Evolutionary conservation across 2,797 vertebrate species (phyloP), one percentile per base, ranked within the genome.

Genomic region (Falco berigora): DNA sequence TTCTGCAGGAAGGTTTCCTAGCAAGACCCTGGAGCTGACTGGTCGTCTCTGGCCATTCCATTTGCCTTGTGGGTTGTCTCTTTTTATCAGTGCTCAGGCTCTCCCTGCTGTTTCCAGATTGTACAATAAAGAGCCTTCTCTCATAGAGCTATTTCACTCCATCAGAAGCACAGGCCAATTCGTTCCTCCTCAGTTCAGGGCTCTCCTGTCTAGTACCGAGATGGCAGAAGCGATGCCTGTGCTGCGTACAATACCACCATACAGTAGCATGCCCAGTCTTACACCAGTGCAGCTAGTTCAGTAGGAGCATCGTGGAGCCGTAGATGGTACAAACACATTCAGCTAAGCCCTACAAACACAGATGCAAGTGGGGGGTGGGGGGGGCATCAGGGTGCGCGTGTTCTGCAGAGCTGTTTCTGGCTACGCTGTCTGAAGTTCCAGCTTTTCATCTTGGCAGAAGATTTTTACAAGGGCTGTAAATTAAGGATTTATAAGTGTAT

Each of bases 381-480:
- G 62, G 92, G 61, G 73, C 1, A 1, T 76, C 5, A 3, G 92
- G 63, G 58, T 11, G 0, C 5, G 5, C 79, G 69, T 20, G 3
- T 81, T 94, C 93, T 2, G 0, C 86, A 30, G 94, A 84, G 79
- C 89, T 36, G 46, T 91, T 96, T 89, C 88, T 90, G 91, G 68
- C 94, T 47, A 0, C 0, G 0, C 79, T 59, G 50, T 86, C 96
- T 96, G 90, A 94, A 92, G 86, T 85, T 93, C 82, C 95, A 96
- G 93, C 94, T 94, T 95, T 97, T 95, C 94, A 86, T 92, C 95
- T 94, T 96, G 93, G 96, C 95, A 79, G 83, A 72, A 78, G 90
- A 75, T 90, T 97, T 97, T 96, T 96, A 96, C 91, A 95, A 96
- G 96, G 90, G 77, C 90, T 96, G 91, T 97, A 97, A 96, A 95